Evolutionary conservation across 2,113 vertebrate genomes (phyloP), one percentile per base, ranked within the genome.

Genomic region (Probosciger aterrimus): DNA sequence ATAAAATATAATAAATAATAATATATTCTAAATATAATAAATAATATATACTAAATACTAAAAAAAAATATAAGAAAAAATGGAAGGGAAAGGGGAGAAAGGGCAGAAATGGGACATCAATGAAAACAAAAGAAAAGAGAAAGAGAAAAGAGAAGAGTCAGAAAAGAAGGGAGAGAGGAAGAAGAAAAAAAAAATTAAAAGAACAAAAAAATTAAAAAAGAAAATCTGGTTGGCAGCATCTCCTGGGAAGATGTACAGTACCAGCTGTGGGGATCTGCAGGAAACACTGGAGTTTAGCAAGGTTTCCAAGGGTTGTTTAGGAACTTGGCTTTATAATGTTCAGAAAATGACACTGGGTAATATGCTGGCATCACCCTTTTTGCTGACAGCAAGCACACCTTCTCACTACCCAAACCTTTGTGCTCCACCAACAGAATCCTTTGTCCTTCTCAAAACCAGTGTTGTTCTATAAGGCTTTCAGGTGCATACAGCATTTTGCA

Each of bases 251-350:
- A 11, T 0, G 10, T 2, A 35, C 9, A 30, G 67, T 4, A 27
- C 10, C 25, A 39, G 4, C 16, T 14, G 55, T 2, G 24, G 60
- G 35, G 43, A 20, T 18, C 44, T 43, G 63, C 52, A 12, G 49
- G 53, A 13, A 33, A 15, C 5, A 1, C 75, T 16, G 4, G 2
- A 1, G 55, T 14, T 31, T 1, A 47, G 55, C 9, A 5, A 28
- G 10, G 43, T 28, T 37, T n/a, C 67, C 50, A 3, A 17, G 44
- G 30, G 53, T 13, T 43, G 53, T 46, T 25, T 7, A 67, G 75
- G n/a, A 80, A 41, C 67, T 41, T 8, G 3, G 30, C 4, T 59
- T 22, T 18, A 24, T 30, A 6, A 6, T 14, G 6, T 4, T 13
- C 43, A 20, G 43, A 20, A n/a, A 64, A 52, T 0, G 3, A 35